A percentile compares a stretch with the other conserved stretches of the same genome.
These are phyloP conservation scores for Mimumesa dahlbomi DNA, from an alignment of 2,888 invertebrate species.

Conservation along the genomic window DNA sequence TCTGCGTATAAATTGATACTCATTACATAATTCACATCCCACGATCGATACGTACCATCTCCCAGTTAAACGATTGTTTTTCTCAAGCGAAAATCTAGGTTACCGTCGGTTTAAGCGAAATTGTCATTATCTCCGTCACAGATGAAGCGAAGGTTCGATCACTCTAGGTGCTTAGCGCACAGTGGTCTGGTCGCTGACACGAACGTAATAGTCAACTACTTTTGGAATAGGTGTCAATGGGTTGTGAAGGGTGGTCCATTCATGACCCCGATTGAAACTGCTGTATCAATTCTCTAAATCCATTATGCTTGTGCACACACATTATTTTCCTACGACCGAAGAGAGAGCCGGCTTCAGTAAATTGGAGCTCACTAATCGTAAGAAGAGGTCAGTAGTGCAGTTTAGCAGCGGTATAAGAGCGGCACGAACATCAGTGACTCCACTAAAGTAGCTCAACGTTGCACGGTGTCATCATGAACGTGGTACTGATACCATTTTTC, in stretches of 20 bases:
- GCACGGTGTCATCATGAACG: slow-evolving; percentile 54
- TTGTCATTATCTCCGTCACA: background rate
- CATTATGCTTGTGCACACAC: slow-evolving; percentile 8
- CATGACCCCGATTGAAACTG: slow-evolving; percentile 18
- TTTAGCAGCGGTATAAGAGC: slow-evolving; percentile 62
- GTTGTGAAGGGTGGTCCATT: slow-evolving; percentile 12
- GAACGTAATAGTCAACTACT: slow-evolving; percentile 18
- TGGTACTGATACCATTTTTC: slow-evolving; percentile 57
- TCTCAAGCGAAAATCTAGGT: background rate
- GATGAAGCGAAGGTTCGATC: background rate
- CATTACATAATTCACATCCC: too few species aligned
- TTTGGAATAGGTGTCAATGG: slow-evolving; percentile 13
- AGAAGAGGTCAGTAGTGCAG: slow-evolving; percentile 65
- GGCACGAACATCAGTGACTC: slow-evolving; percentile 48
- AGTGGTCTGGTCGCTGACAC: slow-evolving; percentile 21
- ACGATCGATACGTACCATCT: too few species aligned
- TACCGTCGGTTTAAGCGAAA: too few species aligned
- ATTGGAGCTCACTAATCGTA: slow-evolving; percentile 57
- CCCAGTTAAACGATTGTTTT: too few species aligned
- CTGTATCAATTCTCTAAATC: slow-evolving; percentile 17
- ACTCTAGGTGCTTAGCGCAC: background rate
- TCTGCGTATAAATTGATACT: too few species aligned
- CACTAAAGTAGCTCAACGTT: slow-evolving; percentile 56
- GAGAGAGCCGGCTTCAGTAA: slow-evolving; percentile 45
- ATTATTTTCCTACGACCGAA: slow-evolving; percentile 50